These are phyloP conservation scores for Cryptomyrus ogoouensis DNA, from an alignment of 2,113 vertebrate genomes.

Conservation along the genomic window DNA sequence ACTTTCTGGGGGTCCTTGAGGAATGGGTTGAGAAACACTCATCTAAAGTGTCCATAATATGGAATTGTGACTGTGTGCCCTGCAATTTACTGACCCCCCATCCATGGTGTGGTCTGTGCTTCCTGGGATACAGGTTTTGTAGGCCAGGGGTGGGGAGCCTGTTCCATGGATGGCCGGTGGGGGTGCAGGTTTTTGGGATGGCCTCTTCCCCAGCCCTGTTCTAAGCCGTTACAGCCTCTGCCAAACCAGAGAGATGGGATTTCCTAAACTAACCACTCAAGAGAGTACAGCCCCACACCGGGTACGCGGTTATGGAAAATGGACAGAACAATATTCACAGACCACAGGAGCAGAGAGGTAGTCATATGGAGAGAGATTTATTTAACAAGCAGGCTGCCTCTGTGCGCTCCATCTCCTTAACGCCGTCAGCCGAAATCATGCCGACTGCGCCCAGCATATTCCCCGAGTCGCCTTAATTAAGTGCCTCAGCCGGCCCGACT, in stretches of 20 bases:
- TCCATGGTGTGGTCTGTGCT: not conserved
- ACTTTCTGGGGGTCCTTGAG: not conserved
- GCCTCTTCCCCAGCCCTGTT: not conserved
- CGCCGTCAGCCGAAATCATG: constrained; percentile 12
- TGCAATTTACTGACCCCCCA: not conserved
- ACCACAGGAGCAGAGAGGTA: not conserved
- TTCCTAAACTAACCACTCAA: not conserved
- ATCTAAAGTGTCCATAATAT: not conserved
- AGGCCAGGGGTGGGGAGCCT: not conserved
- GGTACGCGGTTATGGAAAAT: not conserved
- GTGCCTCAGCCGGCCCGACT: constrained; percentile 23
- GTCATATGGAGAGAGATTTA: not conserved
- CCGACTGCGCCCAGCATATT: not conserved
- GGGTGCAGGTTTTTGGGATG: not conserved
- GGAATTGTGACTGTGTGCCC: not conserved
- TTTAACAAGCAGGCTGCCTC: not conserved
- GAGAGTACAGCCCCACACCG: not conserved
- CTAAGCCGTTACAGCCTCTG: not conserved
- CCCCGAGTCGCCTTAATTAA: constrained; percentile 29
- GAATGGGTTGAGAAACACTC: not conserved
- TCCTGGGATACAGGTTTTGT: not conserved
- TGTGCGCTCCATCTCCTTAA: not conserved
- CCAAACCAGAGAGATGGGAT: not conserved
- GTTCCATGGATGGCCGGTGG: not conserved
- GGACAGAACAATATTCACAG: not conserved